Percentiles rank a stretch among this genome's conserved stretches.
Conservation (phyloP, 2,797 vertebrate species). For the Ataeniobius toweri region DNA sequence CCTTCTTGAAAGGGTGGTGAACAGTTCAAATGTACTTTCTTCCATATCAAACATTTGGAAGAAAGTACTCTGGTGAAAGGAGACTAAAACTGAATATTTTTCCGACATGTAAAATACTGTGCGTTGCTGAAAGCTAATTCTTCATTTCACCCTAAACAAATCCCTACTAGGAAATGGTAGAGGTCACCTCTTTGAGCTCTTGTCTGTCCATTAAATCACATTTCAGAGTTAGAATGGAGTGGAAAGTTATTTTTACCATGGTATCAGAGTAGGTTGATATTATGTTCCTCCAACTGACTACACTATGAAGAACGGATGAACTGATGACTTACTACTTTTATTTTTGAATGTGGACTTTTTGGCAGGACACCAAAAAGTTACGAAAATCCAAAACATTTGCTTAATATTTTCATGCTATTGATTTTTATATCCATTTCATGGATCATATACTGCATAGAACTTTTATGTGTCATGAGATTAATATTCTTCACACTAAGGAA, state of each 20-base stretch:
- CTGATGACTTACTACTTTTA: neutral
- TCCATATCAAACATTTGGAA: too few species aligned
- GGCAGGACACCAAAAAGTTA: slow-evolving; percentile 13
- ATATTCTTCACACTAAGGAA: slow-evolving; percentile 4
- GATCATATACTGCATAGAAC: neutral
- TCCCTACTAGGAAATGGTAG: neutral
- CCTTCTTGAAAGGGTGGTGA: neutral
- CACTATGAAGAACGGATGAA: neutral
- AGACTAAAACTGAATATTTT: neutral
- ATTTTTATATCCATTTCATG: slow-evolving; percentile 32
- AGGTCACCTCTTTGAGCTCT: neutral
- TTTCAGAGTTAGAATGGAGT: neutral
- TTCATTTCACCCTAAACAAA: neutral
- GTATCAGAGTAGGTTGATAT: neutral
- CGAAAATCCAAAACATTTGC: slow-evolving; percentile 13
- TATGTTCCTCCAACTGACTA: neutral
- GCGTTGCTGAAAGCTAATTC: neutral
- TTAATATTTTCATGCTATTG: neutral
- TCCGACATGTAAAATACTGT: neutral
- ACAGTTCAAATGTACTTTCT: neutral
- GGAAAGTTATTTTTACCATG: neutral
- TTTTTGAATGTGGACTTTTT: neutral
- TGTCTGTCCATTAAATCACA: slow-evolving; percentile 5
- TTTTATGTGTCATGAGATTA: slow-evolving; percentile 19
- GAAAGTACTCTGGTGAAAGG: neutral